phyloP scores from a whole-genome alignment of 2,113 vertebrate species.

The Archilochus colubris region DNA sequence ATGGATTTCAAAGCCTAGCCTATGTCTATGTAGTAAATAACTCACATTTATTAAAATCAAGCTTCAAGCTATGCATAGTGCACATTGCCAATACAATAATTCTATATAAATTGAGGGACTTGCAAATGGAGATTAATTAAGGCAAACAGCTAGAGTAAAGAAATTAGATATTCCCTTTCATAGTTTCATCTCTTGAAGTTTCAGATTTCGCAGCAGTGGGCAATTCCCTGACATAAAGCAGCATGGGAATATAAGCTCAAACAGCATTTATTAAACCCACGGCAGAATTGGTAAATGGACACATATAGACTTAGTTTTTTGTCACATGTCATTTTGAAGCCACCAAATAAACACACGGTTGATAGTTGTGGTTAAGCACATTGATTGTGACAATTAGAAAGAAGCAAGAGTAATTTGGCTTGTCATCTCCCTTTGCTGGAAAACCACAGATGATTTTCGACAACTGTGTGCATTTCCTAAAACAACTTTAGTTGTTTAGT shows the following conservation, averaged over 20 bases:
- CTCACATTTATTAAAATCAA: slow-evolving; percentile 53
- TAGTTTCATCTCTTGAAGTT: slow-evolving; percentile 46
- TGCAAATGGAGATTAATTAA: slow-evolving; percentile 54
- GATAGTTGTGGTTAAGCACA: neutral
- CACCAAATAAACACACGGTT: neutral
- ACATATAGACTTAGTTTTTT: neutral
- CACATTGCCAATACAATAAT: slow-evolving; percentile 19
- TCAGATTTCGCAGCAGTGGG: slow-evolving; percentile 27
- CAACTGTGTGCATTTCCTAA: neutral
- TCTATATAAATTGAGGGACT: slow-evolving; percentile 36
- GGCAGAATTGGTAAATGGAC: neutral
- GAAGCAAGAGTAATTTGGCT: neutral
- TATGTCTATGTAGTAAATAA: slow-evolving; percentile 13
- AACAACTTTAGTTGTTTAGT: neutral
- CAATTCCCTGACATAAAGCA: slow-evolving; percentile 14
- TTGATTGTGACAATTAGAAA: neutral
- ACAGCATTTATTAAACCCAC: slow-evolving; percentile 31
- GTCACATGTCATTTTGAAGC: neutral
- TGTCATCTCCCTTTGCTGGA: neutral
- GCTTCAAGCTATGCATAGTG: slow-evolving; percentile 24
- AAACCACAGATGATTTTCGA: neutral
- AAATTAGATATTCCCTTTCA: slow-evolving; percentile 63
- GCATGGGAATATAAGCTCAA: slow-evolving; percentile 35
- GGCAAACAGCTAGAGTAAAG: slow-evolving; percentile 38
- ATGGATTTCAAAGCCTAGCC: slow-evolving; percentile 61